A percentile compares a stretch with the other conserved stretches of the same genome.
These are phyloP conservation scores for Glareola pratincola DNA, from an alignment of 2,113 vertebrate genomes.

Conservation along the genomic window DNA sequence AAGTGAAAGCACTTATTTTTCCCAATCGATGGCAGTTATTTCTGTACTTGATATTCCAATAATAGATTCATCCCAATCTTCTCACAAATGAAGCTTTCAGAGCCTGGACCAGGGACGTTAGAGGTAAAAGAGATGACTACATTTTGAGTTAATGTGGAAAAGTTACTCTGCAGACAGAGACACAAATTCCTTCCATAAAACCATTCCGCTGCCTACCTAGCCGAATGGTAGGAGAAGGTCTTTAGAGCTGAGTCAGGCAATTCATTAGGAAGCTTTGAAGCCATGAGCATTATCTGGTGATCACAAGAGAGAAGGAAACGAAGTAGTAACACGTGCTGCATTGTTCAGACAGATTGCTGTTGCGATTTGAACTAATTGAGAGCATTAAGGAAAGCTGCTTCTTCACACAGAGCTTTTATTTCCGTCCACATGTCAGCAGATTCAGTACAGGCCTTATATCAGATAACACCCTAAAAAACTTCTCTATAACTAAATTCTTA, in stretches of 20 bases:
- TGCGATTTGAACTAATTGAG: constrained; percentile 28
- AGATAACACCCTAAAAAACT: background rate
- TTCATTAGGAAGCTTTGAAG: constrained; percentile 27
- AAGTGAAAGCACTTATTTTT: background rate
- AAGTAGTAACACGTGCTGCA: background rate
- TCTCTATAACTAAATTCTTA: background rate
- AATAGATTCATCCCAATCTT: background rate
- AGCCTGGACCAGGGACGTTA: background rate
- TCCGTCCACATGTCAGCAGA: constrained; percentile 13
- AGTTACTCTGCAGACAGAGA: background rate
- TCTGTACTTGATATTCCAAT: background rate
- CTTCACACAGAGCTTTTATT: constrained; percentile 21
- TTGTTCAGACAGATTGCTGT: constrained; percentile 35
- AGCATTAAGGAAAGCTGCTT: constrained; percentile 30
- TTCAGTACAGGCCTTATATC: background rate
- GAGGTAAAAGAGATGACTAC: background rate
- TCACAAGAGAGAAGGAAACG: constrained; percentile 14
- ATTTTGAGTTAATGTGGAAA: background rate
- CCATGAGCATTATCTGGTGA: background rate
- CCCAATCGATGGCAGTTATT: background rate
- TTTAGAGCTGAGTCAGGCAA: constrained; percentile 1
- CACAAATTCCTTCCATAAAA: background rate
- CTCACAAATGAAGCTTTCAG: constrained; percentile 15
- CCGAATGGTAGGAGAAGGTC: background rate
- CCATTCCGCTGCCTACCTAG: background rate